Evolutionary conservation across 53 echinoderm and acorn worm species (phyloP).

Genomic region (Patiria pectinifera): DNA sequence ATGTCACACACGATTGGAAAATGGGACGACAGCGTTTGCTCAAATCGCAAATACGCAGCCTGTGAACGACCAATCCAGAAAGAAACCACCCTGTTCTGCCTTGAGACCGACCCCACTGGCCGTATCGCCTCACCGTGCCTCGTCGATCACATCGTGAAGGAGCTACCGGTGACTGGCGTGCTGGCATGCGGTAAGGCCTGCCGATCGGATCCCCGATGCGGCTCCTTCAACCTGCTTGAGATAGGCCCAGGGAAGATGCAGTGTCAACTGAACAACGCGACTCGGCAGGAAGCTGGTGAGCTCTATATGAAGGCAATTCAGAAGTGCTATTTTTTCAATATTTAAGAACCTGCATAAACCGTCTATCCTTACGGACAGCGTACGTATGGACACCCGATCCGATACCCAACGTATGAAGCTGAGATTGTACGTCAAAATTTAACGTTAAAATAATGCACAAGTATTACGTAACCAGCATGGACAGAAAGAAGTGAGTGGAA

Average conservation of each 20-base stretch:
- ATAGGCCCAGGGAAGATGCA: not conserved
- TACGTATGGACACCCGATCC: no score
- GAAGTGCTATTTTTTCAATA: constrained; percentile 13
- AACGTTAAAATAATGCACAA: no score
- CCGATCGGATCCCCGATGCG: constrained; percentile 33
- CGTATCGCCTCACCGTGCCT: not conserved
- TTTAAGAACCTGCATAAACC: not conserved
- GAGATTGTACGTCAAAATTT: no score
- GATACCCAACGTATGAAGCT: no score
- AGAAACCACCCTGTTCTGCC: not conserved
- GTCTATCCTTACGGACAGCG: no score
- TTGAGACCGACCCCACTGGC: not conserved
- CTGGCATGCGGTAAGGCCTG: constrained; percentile 28
- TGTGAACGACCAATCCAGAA: constrained; percentile 4
- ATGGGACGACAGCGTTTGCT: not conserved
- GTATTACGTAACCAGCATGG: no score
- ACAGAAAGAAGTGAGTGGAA: no score
- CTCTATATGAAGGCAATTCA: not conserved
- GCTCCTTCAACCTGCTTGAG: constrained; percentile 40
- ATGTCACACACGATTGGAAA: not conserved
- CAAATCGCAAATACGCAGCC: not conserved
- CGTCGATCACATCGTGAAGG: not conserved
- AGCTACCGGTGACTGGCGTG: constrained; percentile 1
- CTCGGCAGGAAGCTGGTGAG: not conserved
- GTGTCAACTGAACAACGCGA: constrained; percentile 25